A percentile compares a stretch with the other conserved stretches of the same genome.
Evolutionary conservation across 2,888 invertebrate genomes (phyloP).

Genomic region (Poecilobothrus nobilitatus): DNA sequence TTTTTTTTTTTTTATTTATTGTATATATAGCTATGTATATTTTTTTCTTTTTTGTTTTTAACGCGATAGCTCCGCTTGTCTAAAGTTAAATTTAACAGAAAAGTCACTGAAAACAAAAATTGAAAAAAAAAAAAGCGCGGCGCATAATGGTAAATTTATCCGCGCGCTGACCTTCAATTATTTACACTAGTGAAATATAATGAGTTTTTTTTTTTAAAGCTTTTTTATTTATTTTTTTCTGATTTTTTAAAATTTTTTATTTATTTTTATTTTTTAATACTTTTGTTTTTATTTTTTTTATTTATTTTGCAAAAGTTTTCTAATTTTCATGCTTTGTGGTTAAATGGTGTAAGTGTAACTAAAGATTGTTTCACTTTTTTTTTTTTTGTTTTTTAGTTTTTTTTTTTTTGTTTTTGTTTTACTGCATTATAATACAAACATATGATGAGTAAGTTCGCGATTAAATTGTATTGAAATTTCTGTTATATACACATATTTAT

Average conservation of each 20-base stretch:
- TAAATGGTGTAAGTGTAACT: background rate
- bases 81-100: background rate
- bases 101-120: background rate
- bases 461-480: no score
- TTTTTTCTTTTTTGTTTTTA: background rate
- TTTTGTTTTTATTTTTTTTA: background rate
- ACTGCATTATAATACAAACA: no score
- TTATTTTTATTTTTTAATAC: background rate
- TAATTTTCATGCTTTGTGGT: background rate
- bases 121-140: background rate
- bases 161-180: conserved; percentile 3
- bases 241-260: no score
- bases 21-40: no score
- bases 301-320: background rate
- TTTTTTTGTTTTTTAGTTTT: no score
- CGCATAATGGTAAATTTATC: conserved; percentile 1
- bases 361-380: no score
- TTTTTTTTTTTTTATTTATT: background rate
- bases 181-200: background rate
- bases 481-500: no score
- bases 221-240: no score
- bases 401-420: no score
- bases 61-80: background rate
- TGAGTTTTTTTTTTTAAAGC: background rate
- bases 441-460: no score